Evolutionary conservation across 2,888 invertebrate species (phyloP).

Genomic region (Erynnis tages): DNA sequence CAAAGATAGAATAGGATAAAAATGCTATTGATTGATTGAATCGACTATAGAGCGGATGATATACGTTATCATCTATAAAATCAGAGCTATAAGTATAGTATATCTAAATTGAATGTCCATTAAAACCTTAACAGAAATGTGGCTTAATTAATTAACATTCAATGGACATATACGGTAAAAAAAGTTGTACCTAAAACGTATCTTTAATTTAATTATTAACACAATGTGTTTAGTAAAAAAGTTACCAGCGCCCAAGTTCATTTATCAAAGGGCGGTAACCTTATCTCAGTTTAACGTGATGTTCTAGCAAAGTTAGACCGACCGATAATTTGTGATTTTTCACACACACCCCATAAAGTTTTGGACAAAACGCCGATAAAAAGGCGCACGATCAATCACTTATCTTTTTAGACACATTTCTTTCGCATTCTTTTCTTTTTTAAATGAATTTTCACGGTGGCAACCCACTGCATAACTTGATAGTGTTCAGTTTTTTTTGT

Average conservation of each 20-base stretch:
- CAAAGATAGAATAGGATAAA: too few relatives aligned
- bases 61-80: too few relatives aligned
- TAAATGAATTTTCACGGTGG: constrained; percentile 1
- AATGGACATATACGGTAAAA: too few relatives aligned
- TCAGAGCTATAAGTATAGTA: too few relatives aligned
- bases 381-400: constrained; percentile 31
- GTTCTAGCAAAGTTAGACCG: constrained; percentile 43
- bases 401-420: neutral
- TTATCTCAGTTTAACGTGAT: constrained; percentile 34
- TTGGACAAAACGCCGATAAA: constrained; percentile 36
- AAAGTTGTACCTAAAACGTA: too few relatives aligned
- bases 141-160: too few relatives aligned
- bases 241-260: constrained; percentile 26
- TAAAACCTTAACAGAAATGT: too few relatives aligned
- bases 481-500: neutral
- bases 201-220: constrained; percentile 1
- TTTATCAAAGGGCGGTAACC: constrained; percentile 47
- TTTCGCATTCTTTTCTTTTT: constrained; percentile 1
- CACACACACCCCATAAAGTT: constrained; percentile 61
- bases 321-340: constrained; percentile 72
- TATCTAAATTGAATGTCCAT: too few relatives aligned
- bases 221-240: constrained; percentile 5
- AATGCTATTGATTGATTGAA: too few relatives aligned
- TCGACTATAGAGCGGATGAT: too few relatives aligned
- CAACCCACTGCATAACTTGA: neutral